Evolutionary conservation across 1,140 invertebrate species (phyloP).

Genomic region (Euura lappo): DNA sequence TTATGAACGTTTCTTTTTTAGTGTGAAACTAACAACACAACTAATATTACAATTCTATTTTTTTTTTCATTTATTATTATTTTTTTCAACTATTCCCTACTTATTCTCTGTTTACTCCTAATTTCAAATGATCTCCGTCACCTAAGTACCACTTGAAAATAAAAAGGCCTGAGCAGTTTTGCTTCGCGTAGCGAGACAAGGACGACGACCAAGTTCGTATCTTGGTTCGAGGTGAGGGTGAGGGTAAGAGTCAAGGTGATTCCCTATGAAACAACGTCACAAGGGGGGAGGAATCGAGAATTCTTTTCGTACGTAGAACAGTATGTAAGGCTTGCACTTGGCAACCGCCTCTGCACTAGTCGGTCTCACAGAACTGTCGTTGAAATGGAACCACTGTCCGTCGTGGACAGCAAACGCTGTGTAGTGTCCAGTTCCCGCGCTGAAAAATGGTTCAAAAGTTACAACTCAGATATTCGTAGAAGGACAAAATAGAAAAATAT

Average conservation of each 20-base stretch:
- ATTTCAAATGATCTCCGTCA: constrained; percentile 1
- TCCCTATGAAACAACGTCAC: constrained; percentile 42
- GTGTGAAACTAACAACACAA: constrained; percentile 5
- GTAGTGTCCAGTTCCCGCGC: constrained; percentile 85
- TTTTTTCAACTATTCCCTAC: too few species aligned
- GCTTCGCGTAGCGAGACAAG: not conserved
- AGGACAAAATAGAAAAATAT: not conserved
- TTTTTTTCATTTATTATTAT: not conserved
- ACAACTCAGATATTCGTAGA: too few species aligned
- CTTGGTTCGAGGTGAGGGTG: not conserved
- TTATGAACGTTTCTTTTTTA: not conserved
- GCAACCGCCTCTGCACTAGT: constrained; percentile 73
- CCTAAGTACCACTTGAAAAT: constrained; percentile 7
- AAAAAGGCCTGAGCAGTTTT: constrained; percentile 7
- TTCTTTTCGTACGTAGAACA: constrained; percentile 83
- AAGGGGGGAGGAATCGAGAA: constrained; percentile 58
- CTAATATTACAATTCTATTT: not conserved
- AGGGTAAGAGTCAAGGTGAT: not conserved
- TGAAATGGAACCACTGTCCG: constrained; percentile 86
- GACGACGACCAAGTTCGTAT: not conserved
- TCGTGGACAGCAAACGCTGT: constrained; percentile 85
- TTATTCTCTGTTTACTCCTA: too few species aligned
- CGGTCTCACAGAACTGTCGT: constrained; percentile 84
- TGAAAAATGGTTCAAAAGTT: constrained; percentile 47
- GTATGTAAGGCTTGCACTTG: constrained; percentile 84